Evolutionary conservation across 2,113 vertebrate species (phyloP), one percentile per base, ranked within the genome.

Genomic region (Apistogramma diplotaenia): DNA sequence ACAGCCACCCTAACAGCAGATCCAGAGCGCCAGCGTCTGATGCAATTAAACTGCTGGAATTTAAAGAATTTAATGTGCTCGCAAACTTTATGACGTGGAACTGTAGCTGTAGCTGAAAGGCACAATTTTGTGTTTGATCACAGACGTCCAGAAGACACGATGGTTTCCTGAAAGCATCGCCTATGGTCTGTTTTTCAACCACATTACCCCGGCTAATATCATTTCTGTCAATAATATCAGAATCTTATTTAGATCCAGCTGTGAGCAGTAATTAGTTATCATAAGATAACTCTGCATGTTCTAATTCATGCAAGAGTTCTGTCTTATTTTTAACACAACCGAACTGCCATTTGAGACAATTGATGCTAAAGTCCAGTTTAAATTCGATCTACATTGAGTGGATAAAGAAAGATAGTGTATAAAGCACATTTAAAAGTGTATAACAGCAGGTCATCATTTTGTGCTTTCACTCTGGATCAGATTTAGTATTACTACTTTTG

Each of bases 201-300:
- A 51, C 16, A 31, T 70, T 29, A 19, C 65, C 43, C 65, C 65
- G 29, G 65, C 25, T 51, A 49, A 78, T 56, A 78, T 37, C 31
- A 19, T 75, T 57, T 37, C 43, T 71, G 12, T 51, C 35, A 37
- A 58, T 33, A 54, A n/a, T 78, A 57, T 74, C 16, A 61, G 46
- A 5, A 23, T 60, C 27, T 75, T 81, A 70, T 85, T 85, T 83
- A 83, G 59, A 54, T 80, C 37, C 67, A 78, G 49, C 37, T 72
- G 51, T 37, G 57, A 60, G 43, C 13, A 46, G 10, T 73, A 33
- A 71, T 59, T 21, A 57, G 23, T 74, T 83, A 13, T 67, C 51
- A 70, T 70, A 70, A 29, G 65, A 51, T 51, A 29, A 29, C 65
- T 70, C 65, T 13, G 43, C 65, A n/a, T 70, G 43, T 70, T 70